Percentiles rank a stretch among this genome's conserved stretches.
Conservation (phyloP, 2,888 invertebrate genomes). For the Acronicta psi region DNA sequence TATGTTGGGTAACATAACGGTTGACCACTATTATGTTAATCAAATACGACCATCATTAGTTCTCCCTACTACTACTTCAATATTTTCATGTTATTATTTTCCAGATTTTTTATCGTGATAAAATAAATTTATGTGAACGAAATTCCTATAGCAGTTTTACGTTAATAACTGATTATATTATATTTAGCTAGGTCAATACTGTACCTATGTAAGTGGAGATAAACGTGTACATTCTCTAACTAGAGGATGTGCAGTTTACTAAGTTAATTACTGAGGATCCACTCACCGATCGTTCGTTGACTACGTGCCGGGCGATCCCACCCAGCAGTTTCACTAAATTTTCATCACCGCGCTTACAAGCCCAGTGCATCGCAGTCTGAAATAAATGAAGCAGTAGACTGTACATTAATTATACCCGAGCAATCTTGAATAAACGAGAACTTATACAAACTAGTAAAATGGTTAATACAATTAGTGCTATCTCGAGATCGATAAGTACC, state of each 20-base stretch:
- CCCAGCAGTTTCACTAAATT: constrained; percentile 97
- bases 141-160: too few species aligned
- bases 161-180: too few species aligned
- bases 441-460: constrained; percentile 24
- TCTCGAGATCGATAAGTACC: constrained; percentile 66
- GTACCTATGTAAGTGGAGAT: too few species aligned
- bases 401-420: not conserved
- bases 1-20: too few species aligned
- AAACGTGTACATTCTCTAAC: not conserved
- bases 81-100: too few species aligned
- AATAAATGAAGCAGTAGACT: constrained; percentile 65
- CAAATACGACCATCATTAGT: too few species aligned
- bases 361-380: constrained; percentile 99
- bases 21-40: too few species aligned
- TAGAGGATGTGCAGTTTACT: not conserved
- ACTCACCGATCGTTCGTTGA: constrained; percentile 96
- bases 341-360: constrained; percentile 97
- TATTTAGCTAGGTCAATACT: too few species aligned
- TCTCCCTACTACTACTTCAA: too few species aligned
- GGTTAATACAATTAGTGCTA: constrained; percentile 57
- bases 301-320: constrained; percentile 93
- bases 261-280: constrained; percentile 11
- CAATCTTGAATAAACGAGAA: constrained; percentile 8
- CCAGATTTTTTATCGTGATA: too few species aligned
- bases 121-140: too few species aligned